phyloP scores from a whole-genome alignment of 2,113 vertebrate species.

The Brienomyrus brachyistius region DNA sequence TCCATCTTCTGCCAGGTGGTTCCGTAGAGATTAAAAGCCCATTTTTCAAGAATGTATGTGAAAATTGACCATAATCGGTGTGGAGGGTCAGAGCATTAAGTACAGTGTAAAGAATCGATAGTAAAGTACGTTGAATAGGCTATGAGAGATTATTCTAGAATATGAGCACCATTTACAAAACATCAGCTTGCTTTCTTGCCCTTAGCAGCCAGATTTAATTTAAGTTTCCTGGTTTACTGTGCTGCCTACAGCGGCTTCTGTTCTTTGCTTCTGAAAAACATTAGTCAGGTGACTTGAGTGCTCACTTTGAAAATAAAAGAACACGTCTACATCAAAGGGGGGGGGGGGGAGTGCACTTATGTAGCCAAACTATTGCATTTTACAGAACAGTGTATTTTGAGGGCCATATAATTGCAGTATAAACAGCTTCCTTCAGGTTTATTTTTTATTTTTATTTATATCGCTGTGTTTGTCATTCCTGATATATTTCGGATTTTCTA shows the following conservation, averaged over 20 bases:
- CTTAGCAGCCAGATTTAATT: neutral
- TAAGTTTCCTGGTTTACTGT: neutral
- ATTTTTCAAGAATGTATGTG: neutral
- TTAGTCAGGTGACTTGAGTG: neutral
- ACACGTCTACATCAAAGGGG: neutral
- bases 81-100: neutral
- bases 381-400: neutral
- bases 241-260: neutral
- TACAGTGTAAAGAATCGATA: neutral
- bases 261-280: neutral
- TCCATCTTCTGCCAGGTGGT: neutral
- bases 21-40: neutral
- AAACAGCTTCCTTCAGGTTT: neutral
- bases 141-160: constrained; percentile 6
- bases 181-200: neutral
- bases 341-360: neutral
- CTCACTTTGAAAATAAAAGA: neutral
- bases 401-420: neutral
- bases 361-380: neutral
- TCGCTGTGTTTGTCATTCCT: neutral
- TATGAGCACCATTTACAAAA: neutral
- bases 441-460: neutral
- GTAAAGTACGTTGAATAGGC: neutral
- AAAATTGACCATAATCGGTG: neutral
- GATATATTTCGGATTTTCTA: neutral